Conservation (phyloP, 2,888 invertebrate genomes). For the Drosophila tripunctata region DNA sequence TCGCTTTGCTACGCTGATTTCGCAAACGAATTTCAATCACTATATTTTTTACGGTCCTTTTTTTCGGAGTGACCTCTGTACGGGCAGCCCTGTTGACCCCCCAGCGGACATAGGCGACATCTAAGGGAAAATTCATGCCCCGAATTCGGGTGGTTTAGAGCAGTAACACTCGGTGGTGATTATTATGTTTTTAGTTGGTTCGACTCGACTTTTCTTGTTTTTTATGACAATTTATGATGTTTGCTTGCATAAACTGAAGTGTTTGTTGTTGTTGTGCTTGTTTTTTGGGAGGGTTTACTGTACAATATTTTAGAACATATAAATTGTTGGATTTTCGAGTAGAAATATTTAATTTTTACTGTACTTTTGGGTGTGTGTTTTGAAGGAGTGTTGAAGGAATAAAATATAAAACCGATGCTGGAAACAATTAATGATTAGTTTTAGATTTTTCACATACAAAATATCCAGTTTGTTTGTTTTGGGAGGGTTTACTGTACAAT, state of each 20-base stretch:
- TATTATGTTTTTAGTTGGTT: slow-evolving; percentile 24
- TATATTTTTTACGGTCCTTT: slow-evolving; percentile 50
- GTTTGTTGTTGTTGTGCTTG: slow-evolving; percentile 34
- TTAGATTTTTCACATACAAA: no score
- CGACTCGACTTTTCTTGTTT: slow-evolving; percentile 14
- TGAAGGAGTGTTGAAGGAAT: neutral
- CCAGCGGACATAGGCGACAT: slow-evolving; percentile 36
- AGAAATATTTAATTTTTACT: no score
- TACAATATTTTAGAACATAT: slow-evolving; percentile 2
- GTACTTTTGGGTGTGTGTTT: neutral
- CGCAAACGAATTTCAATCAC: slow-evolving; percentile 20
- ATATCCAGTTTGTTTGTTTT: no score
- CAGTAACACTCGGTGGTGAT: slow-evolving; percentile 39
- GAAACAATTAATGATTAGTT: no score
- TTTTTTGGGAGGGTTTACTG: slow-evolving; percentile 15
- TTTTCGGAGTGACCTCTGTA: slow-evolving; percentile 65
- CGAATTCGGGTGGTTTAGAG: slow-evolving; percentile 27
- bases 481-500: no score
- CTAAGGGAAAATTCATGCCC: no score
- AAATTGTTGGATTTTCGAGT: no score
- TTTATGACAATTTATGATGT: slow-evolving; percentile 53
- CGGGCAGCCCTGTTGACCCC: slow-evolving; percentile 60
- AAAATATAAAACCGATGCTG: no score
- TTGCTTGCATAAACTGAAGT: slow-evolving; percentile 42
- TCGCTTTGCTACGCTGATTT: slow-evolving; percentile 49